A percentile compares a stretch with the other conserved stretches of the same genome.
phyloP scores from a whole-genome alignment of 2,113 vertebrate species.

The Brachyhypopomus gauderio region DNA sequence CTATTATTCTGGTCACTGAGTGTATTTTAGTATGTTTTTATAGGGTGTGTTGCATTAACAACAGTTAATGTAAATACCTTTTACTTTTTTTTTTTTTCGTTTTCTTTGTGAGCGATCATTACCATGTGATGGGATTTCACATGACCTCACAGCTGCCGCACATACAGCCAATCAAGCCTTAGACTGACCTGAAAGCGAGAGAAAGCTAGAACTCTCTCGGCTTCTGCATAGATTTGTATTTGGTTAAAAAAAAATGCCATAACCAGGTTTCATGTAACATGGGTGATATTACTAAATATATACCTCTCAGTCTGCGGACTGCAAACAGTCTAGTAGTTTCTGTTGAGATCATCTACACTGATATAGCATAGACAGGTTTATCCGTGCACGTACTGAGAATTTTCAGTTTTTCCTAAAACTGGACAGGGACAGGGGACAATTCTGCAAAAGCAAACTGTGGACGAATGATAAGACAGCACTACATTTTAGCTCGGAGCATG shows the following conservation, averaged over 20 bases:
- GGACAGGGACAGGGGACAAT: not conserved
- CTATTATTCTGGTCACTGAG: no score
- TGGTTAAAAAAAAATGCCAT: conserved; percentile 25
- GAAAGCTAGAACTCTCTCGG: not conserved
- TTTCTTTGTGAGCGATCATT: not conserved
- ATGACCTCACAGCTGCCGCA: not conserved
- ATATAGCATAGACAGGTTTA: not conserved
- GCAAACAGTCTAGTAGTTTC: not conserved
- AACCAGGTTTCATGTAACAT: conserved; percentile 4
- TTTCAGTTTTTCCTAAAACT: not conserved
- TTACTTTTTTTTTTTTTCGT: not conserved
- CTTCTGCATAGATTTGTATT: not conserved
- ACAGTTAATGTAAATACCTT: no score
- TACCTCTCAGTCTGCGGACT: not conserved
- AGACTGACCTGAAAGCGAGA: conserved; percentile 16
- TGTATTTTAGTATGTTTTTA: conserved; percentile 5
- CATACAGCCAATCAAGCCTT: conserved; percentile 35
- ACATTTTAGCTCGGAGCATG: not conserved
- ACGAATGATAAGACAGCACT: not conserved
- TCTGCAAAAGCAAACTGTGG: conserved; percentile 7
- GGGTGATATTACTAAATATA: not conserved
- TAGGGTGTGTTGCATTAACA: conserved; percentile 15
- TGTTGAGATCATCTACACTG: not conserved
- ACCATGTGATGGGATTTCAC: not conserved
- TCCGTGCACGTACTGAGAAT: not conserved